Base-by-base conservation (phyloP, 2,113 vertebrate genomes). In the Motacilla alba region DNA sequence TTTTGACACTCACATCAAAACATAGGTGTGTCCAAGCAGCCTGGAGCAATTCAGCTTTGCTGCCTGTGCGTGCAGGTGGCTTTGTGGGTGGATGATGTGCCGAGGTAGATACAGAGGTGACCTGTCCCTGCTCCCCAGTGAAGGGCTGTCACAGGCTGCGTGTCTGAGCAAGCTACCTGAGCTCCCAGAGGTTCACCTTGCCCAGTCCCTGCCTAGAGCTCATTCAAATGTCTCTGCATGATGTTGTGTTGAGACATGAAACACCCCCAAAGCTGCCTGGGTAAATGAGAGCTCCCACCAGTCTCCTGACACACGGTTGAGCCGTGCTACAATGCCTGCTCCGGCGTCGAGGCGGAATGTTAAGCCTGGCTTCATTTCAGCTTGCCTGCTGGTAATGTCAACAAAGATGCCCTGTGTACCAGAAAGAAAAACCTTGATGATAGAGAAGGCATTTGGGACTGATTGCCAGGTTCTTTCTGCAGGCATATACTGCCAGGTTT, bases 321-420 rank as follows among this genome's bases (percentile, higher is more conserved):
- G 56, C 81, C 26, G 3, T 8, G 6, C 11, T 31, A 41, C 84
- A 35, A 14, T 19, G 77, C n/a, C 1, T 44, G 58, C 23, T 49
- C 13, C 1, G 62, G 56, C 15, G 53, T 7, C 20, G 5, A 92
- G 81, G 66, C 8, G 0, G 58, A 26, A 69, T 60, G 53, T 73
- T 93, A 64, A 91, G 66, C 58, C 87, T 91, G 93, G 87, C 85
- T 94, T 90, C 35, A 5, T 90, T 95, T 96, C 93, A 87, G 28
- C 87, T 82, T 73, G 67, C 95, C 87, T 91, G 89, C 93, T 95
- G 82, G 50, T 88, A 82, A 62, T 85, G 87, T 88, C 93, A 95
- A 52, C 93, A 79, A 94, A 88, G 90, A 89, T 94, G 81, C 81
- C 87, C 87, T 33, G 18, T 44, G 67, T 89, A 93, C 91, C 84